These are phyloP conservation scores for Opisthocomus hoazin DNA, from an alignment of 2,113 vertebrate species.

Conservation along the genomic window DNA sequence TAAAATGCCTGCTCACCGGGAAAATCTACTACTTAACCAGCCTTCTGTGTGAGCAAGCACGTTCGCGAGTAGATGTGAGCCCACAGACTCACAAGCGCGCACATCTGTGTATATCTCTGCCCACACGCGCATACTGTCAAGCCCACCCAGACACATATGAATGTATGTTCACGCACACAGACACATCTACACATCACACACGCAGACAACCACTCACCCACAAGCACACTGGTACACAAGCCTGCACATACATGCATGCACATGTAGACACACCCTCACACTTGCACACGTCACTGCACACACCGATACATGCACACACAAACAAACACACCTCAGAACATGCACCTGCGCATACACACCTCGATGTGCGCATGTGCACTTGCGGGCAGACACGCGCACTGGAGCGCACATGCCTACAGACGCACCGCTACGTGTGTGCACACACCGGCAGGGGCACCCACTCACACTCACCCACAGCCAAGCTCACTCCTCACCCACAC, in stretches of 20 bases:
- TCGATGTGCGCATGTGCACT: background rate
- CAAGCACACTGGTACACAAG: background rate
- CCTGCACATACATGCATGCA: too few species aligned
- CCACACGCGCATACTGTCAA: background rate
- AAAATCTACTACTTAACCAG: background rate
- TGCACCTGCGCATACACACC: too few species aligned
- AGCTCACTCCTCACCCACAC: too few species aligned
- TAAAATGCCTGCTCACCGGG: background rate
- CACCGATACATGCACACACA: fast-evolving
- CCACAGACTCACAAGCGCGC: background rate
- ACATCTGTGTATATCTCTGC: background rate
- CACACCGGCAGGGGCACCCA: background rate
- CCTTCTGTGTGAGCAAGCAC: background rate
- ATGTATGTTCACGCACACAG: background rate
- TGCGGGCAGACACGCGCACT: background rate
- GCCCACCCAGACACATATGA: background rate
- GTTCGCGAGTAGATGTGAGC: background rate
- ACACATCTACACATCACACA: background rate
- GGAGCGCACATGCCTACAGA: too few species aligned
- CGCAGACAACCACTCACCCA: background rate
- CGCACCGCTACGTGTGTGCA: background rate
- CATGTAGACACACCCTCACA: background rate
- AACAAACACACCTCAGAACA: background rate
- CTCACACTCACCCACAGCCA: background rate
- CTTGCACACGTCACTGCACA: background rate